Percentiles rank a stretch among this genome's conserved stretches.
phyloP scores from a whole-genome alignment of 2,888 invertebrate species.

The Caenorhabditis parvicauda region DNA sequence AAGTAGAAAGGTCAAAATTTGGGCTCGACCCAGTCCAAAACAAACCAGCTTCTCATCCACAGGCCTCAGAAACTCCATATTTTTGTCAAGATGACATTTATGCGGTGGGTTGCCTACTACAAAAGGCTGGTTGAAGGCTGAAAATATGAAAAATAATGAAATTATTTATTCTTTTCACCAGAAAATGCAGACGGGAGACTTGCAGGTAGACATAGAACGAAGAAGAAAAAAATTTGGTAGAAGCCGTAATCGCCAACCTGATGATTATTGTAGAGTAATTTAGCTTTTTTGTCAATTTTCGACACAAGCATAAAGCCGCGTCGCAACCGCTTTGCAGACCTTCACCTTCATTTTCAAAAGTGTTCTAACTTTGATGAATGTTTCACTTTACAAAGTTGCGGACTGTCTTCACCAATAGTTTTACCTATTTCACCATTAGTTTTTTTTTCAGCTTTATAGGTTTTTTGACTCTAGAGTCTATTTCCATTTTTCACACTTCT shows the following conservation, averaged over 20 bases:
- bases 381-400: too few species aligned
- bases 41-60: constrained; percentile 28
- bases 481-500: neutral
- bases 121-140: constrained; percentile 40
- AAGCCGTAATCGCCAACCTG: constrained; percentile 51
- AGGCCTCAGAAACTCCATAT: constrained; percentile 26
- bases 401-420: too few species aligned
- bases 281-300: too few species aligned
- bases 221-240: constrained; percentile 52
- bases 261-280: neutral
- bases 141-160: neutral
- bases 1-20: neutral
- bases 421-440: too few species aligned
- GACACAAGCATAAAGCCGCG: too few species aligned
- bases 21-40: too few species aligned
- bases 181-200: constrained; percentile 50
- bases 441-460: too few species aligned
- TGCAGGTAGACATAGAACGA: constrained; percentile 55
- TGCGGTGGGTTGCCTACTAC: constrained; percentile 41
- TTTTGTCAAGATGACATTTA: constrained; percentile 26
- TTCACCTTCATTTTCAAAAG: too few species aligned
- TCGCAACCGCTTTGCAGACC: too few species aligned
- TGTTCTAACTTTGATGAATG: too few species aligned
- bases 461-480: neutral
- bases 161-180: constrained; percentile 10